A percentile compares a stretch with the other conserved stretches of the same genome.
Conservation (phyloP, 2,797 vertebrate genomes). For the Mycteria americana region DNA sequence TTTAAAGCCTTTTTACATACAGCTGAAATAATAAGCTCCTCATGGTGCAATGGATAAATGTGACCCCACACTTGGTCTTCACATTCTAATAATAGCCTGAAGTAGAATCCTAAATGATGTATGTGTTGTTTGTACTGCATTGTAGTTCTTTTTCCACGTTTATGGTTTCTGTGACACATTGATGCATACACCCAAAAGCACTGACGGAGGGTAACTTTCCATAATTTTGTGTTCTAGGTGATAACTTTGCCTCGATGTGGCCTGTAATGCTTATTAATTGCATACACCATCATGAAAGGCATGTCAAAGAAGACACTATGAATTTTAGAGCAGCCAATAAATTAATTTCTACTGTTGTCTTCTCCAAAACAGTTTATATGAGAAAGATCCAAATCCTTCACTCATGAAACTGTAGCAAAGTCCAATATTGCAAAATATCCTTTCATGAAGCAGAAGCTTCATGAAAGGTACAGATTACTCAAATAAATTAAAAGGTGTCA, state of each 20-base stretch:
- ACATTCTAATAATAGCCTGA: neutral
- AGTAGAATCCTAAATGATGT: neutral
- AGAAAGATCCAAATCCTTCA: neutral
- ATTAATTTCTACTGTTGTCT: neutral
- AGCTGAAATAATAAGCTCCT: neutral
- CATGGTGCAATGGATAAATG: neutral
- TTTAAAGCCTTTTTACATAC: neutral
- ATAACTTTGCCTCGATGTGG: neutral
- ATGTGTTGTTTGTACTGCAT: neutral
- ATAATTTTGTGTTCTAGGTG: neutral
- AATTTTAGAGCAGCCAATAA: neutral
- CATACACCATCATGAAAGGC: neutral
- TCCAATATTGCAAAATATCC: neutral
- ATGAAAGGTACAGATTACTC: neutral
- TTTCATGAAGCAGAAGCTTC: neutral
- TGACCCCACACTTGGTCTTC: neutral
- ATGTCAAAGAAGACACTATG: neutral
- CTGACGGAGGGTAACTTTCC: neutral
- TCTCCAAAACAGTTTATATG: neutral
- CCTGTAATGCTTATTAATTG: neutral
- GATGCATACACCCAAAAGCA: neutral
- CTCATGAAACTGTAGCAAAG: neutral
- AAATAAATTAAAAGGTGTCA: neutral
- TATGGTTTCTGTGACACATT: neutral
- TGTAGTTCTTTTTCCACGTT: neutral